These are phyloP conservation scores for Rhagophthalmus giganteus DNA, from an alignment of 2,888 invertebrate species.

Conservation along the genomic window DNA sequence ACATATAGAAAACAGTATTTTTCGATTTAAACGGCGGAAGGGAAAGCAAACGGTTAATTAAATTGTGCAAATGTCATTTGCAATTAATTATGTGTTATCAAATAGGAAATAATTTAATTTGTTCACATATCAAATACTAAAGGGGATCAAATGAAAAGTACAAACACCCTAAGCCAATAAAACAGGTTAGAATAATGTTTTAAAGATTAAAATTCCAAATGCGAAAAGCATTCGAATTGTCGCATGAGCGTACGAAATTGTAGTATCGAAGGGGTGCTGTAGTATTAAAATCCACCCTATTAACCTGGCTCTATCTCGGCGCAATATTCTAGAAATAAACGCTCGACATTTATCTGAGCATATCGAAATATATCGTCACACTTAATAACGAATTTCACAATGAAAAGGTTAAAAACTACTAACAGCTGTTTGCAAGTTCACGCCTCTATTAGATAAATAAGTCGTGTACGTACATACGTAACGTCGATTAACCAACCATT, in stretches of 20 bases:
- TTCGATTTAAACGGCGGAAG: too few species aligned
- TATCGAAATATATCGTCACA: conserved; percentile 32
- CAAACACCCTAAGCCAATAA: conserved; percentile 32
- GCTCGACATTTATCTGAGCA: conserved; percentile 32
- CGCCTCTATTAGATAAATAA: conserved; percentile 32
- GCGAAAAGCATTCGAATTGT: conserved; percentile 43
- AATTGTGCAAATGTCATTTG: too few species aligned
- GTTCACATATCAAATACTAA: too few species aligned
- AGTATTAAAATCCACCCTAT: conserved; percentile 43
- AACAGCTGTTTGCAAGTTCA: conserved; percentile 41
- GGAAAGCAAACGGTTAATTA: too few species aligned
- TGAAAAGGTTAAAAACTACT: conserved; percentile 23
- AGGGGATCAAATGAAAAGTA: conserved; percentile 26
- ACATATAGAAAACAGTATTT: too few species aligned
- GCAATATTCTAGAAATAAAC: conserved; percentile 32
- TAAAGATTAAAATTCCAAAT: conserved; percentile 47
- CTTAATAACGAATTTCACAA: conserved; percentile 34
- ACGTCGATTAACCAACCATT: too few species aligned
- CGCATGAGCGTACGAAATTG: conserved; percentile 40
- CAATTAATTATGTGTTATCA: too few species aligned
- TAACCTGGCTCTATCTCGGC: conserved; percentile 31
- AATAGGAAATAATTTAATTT: too few species aligned
- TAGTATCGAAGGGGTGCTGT: conserved; percentile 35
- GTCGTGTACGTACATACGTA: too few species aligned
- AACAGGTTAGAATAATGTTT: conserved; percentile 44